Base-by-base conservation (phyloP, 2,888 invertebrate species). In the Sphaerolaimus hirsutus region DNA sequence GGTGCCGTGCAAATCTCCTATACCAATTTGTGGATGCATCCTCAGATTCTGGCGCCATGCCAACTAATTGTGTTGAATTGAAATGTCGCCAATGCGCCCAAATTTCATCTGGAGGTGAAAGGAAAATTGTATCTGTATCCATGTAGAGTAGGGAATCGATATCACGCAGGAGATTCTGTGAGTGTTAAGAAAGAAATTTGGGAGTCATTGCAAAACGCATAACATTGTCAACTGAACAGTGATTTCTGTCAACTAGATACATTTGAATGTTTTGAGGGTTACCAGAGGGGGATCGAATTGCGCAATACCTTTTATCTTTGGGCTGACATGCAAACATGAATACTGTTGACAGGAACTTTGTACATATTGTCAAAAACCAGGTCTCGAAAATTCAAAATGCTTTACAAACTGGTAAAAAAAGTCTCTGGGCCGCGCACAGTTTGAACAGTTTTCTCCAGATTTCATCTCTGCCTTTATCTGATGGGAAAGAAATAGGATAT, bases 1-100 rank as follows among this genome's bases (percentile, higher is more conserved):
- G 89, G 71, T 91, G 89, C 53, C 79, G 77, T 0, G 87, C 87
- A 70, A 89, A 89, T 53, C n/a, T n/a, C n/a, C n/a, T n/a, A n/a
- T n/a, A n/a, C 89, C 89, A 91, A 14, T 84, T 86, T 41, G 80
- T n/a, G n/a, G n/a, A n/a, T n/a, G n/a, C n/a, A n/a, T n/a, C n/a
- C n/a, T n/a, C n/a, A 65, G 82, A 80, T 66, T 91, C 89, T 0
- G 81, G 76, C 19, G 81, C 74, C 56, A 89, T 68, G 0, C 80
- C 87, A 22, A 83, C 82, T 61, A 89, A 74, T 62, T 91, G 89
- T 36, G 75, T 75, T 21, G 72, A 68, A 66, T 86, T 84, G 71
- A 91, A 86, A 51, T 71, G 67, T 21, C 69, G 64, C 61, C 89
- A 87, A 63, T 76, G 73, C n/a, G 71, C 65, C 87, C 87, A 89